Conservation (phyloP, 2,113 vertebrate genomes). For the Recurvirostra avosetta region DNA sequence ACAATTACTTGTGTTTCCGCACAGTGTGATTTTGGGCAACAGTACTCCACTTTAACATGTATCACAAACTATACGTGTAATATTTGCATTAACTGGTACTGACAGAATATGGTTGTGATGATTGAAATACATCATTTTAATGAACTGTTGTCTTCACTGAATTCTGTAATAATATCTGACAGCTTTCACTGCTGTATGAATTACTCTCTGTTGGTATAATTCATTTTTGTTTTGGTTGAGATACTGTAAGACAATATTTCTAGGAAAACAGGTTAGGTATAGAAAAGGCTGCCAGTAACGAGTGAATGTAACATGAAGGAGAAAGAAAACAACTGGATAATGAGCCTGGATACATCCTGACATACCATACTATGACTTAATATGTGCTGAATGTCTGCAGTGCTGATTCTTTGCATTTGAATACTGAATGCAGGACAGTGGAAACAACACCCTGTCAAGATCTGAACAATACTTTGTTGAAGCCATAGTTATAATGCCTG, state of each 20-base stretch:
- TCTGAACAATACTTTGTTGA: neutral
- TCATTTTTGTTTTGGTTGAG: neutral
- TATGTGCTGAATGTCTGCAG: neutral
- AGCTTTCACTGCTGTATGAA: neutral
- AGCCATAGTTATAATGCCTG: neutral
- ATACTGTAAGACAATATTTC: neutral
- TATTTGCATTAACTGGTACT: neutral
- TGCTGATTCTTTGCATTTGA: neutral
- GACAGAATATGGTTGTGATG: constrained; percentile 7
- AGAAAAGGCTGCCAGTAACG: neutral
- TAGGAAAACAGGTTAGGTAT: neutral
- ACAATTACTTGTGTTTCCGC: neutral
- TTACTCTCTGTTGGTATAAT: neutral
- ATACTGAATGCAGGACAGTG: neutral
- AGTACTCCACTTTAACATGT: neutral
- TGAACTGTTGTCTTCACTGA: constrained; percentile 48
- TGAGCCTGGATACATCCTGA: neutral
- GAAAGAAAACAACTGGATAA: neutral
- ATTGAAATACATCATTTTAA: constrained; percentile 46
- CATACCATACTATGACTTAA: neutral
- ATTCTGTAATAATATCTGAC: neutral
- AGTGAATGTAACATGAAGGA: neutral
- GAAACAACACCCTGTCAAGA: neutral
- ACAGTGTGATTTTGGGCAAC: neutral
- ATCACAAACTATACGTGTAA: neutral